These are phyloP conservation scores for Periophthalmus magnuspinnatus DNA, from an alignment of 2,797 vertebrate species.

Conservation along the genomic window DNA sequence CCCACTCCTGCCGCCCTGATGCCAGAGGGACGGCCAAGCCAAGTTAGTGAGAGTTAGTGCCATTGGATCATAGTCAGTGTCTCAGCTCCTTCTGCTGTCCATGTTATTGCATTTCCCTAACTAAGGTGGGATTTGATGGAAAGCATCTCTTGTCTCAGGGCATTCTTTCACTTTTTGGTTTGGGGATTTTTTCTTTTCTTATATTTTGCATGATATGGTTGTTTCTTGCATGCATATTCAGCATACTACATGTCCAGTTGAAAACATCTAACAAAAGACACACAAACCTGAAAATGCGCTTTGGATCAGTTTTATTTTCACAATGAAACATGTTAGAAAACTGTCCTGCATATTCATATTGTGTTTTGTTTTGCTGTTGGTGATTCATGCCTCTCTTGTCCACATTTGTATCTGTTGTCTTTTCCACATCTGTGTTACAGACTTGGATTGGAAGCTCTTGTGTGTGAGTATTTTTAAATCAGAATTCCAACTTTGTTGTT, in stretches of 20 bases:
- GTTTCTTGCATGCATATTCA: slow-evolving; percentile 54
- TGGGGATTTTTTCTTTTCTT: slow-evolving; percentile 20
- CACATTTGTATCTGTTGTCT: slow-evolving; percentile 62
- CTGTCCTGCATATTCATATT: slow-evolving; percentile 41
- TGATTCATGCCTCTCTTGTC: slow-evolving; percentile 59
- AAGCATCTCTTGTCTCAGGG: slow-evolving; percentile 37
- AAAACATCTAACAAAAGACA: slow-evolving; percentile 20
- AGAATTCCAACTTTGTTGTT: slow-evolving; percentile 22
- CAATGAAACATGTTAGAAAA: background rate
- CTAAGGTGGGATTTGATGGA: slow-evolving; percentile 33
- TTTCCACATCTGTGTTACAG: slow-evolving; percentile 61
- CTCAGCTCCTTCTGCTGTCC: slow-evolving; percentile 40
- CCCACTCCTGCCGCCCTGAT: slow-evolving; percentile 81
- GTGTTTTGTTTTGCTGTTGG: slow-evolving; percentile 52
- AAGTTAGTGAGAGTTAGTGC: slow-evolving; percentile 81
- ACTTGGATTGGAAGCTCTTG: slow-evolving; percentile 66
- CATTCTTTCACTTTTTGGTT: slow-evolving; percentile 30
- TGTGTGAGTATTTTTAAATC: slow-evolving; percentile 76
- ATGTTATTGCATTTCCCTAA: slow-evolving; percentile 49
- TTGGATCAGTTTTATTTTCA: background rate
- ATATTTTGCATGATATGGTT: slow-evolving; percentile 55
- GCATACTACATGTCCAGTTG: slow-evolving; percentile 27
- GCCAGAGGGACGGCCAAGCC: slow-evolving; percentile 85
- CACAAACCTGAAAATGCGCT: slow-evolving; percentile 22
- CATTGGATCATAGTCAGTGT: slow-evolving; percentile 43